Evolutionary conservation across 2,888 invertebrate species (phyloP), one percentile per base, ranked within the genome.

Genomic region (Periphyllus acericola): DNA sequence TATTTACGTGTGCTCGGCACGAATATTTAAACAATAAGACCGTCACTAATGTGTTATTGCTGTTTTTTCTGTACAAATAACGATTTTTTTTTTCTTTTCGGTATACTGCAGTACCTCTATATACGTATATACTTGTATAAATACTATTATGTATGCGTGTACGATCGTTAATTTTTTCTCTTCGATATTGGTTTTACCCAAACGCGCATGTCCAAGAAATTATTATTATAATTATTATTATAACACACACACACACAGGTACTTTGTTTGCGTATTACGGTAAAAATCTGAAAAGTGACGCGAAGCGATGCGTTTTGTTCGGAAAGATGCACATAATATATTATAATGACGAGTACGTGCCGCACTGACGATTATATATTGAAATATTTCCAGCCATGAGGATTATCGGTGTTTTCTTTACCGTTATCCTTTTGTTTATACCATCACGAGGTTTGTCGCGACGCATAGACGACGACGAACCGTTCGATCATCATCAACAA

Each of bases 361-460:
- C 21, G 25, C 32, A 52, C 17, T 52, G 25, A 72, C 32, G 60
- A 46, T 21, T 34, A 55, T 86, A n/a, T n/a, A n/a, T 79, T 79
- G n/a, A 79, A 71, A 52, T 71, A 68, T 86, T 87, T 87, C 71
- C 86, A 87, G 86, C 86, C 74, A 87, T 87, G 80, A 80, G 80
- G 72, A 80, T 80, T 34, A 32, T 80, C 79, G 40, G 72, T 40
- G 55, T 80, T 55, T 74, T 21, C 72, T 87, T 81, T 40, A 74
- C 86, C 86, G 86, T 87, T 87, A 87, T 80, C 72, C 60, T 87
- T 74, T 66, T 87, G 72, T 80, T 52, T 55, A 29, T 86, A 55
- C 85, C 71, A 36, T 52, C 86, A 29, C 86, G 72, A 72, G 52
- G 79, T 52, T n/a, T 32, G 11, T 74, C 80, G 36, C 29, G n/a